Evolutionary conservation across 2,113 vertebrate species (phyloP).

Genomic region (Tragelaphus imberbis): DNA sequence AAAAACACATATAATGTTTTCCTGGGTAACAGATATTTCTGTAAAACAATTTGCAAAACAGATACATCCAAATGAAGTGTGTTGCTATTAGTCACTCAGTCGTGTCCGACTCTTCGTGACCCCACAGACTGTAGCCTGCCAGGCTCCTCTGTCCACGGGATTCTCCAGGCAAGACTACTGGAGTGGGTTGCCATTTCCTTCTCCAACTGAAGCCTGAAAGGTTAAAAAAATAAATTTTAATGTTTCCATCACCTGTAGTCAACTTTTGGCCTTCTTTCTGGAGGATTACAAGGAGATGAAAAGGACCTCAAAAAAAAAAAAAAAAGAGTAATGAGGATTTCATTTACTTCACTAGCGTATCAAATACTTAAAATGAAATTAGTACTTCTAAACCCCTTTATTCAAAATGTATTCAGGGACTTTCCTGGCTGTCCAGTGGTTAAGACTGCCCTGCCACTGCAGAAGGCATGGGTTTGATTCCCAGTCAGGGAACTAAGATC

Average conservation of each 20-base stretch:
- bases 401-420: not conserved
- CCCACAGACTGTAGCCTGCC: fast-evolving
- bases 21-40: not conserved
- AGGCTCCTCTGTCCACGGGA: not conserved
- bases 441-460: not conserved
- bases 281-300: not conserved
- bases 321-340: not conserved
- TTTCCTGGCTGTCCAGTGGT: not conserved
- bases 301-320: not conserved
- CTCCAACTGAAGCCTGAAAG: not conserved
- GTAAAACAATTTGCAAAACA: not conserved
- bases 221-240: not conserved
- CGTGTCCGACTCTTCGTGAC: not conserved
- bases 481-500: not conserved
- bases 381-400: not conserved
- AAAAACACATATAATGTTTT: not conserved
- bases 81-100: not conserved
- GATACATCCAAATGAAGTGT: not conserved
- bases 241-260: not conserved
- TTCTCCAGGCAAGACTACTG: not conserved
- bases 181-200: not conserved
- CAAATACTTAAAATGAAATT: not conserved
- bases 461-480: not conserved
- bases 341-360: not conserved
- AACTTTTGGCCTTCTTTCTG: not conserved